Conservation (phyloP, 1,140 invertebrate species). For the Apis dorsata region DNA sequence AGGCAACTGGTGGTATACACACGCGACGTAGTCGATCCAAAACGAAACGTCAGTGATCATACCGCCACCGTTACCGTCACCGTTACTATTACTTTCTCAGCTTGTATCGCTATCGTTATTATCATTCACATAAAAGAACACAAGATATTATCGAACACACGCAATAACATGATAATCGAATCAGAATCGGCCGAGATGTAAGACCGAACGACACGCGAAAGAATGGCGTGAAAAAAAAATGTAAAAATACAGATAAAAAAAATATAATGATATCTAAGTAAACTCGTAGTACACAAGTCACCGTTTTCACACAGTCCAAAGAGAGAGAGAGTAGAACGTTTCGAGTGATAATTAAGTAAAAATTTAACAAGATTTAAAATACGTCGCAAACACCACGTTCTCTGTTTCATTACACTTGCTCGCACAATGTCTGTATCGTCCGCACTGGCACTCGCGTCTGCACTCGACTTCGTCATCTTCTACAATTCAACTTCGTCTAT, state of each 20-base stretch:
- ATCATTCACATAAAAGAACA: slow-evolving; percentile 3
- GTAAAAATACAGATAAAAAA: slow-evolving; percentile 1
- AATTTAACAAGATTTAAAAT: slow-evolving; percentile 50
- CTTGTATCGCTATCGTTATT: slow-evolving; percentile 6
- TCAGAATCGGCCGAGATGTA: no score
- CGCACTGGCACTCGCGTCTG: slow-evolving; percentile 62
- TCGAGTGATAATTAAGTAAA: slow-evolving; percentile 39
- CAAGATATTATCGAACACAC: not conserved
- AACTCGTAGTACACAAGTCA: slow-evolving; percentile 47
- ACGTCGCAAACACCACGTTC: slow-evolving; percentile 61
- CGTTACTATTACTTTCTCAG: not conserved
- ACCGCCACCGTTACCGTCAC: not conserved
- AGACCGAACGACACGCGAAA: slow-evolving; percentile 1
- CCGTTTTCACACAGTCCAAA: slow-evolving; percentile 44
- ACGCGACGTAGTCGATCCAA: slow-evolving; percentile 59
- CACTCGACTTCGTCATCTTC: slow-evolving; percentile 31
- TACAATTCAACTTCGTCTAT: slow-evolving; percentile 37
- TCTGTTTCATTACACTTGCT: slow-evolving; percentile 65
- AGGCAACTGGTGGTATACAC: slow-evolving; percentile 76
- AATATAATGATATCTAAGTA: slow-evolving; percentile 31
- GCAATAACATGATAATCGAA: not conserved
- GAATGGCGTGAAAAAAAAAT: slow-evolving; percentile 4
- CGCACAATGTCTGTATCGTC: slow-evolving; percentile 53
- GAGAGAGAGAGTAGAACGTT: slow-evolving; percentile 2
- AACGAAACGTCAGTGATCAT: slow-evolving; percentile 55